These are phyloP conservation scores for Hippocampus zosterae DNA, from an alignment of 2,113 vertebrate species.

Conservation along the genomic window DNA sequence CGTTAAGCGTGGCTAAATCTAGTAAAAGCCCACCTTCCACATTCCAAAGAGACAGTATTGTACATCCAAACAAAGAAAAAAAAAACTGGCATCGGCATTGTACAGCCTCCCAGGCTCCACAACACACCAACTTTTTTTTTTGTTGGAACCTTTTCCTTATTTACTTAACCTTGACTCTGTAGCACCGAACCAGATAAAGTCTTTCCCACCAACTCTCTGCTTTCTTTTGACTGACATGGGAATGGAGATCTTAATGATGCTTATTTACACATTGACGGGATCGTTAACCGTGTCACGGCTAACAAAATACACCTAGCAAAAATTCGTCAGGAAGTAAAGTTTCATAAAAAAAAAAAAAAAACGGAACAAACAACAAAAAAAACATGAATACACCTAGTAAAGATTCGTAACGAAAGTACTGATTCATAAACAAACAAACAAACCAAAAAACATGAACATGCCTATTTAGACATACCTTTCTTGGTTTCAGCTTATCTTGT, in stretches of 20 bases:
- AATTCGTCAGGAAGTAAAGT: not conserved
- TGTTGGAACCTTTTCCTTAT: not conserved
- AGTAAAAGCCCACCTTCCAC: too few species aligned
- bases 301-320: slow-evolving; percentile 11
- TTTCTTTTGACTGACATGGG: slow-evolving; percentile 40
- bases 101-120: too few species aligned
- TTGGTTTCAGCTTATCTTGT: slow-evolving; percentile 93
- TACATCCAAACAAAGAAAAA: too few species aligned
- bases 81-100: too few species aligned
- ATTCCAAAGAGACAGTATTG: too few species aligned
- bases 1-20: too few species aligned
- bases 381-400: not conserved
- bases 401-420: not conserved
- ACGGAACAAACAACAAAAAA: not conserved
- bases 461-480: slow-evolving; percentile 77
- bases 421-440: not conserved
- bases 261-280: slow-evolving; percentile 52
- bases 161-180: slow-evolving; percentile 34
- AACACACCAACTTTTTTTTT: not conserved
- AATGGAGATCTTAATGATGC: slow-evolving; percentile 34
- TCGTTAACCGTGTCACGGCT: slow-evolving; percentile 52
- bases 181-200: slow-evolving; percentile 26
- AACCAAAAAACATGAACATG: too few species aligned
- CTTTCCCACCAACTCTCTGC: slow-evolving; percentile 28
- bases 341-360: not conserved